Evolutionary conservation across 1,140 invertebrate species (phyloP).

Genomic region (Drosophila malerkotliana): DNA sequence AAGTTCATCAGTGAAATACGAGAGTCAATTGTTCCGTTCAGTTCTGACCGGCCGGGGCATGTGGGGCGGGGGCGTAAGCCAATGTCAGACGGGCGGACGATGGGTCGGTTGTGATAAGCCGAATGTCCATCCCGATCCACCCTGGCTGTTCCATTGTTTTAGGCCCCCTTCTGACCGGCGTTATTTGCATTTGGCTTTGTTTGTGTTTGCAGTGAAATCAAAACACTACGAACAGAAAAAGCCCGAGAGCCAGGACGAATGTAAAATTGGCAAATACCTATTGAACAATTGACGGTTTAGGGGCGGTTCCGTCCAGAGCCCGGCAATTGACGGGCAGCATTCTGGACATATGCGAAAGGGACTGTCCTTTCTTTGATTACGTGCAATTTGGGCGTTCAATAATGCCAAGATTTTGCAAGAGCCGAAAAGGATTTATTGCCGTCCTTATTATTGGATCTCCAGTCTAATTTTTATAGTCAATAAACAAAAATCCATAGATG

Average conservation of each 20-base stretch:
- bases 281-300: conserved; percentile 71
- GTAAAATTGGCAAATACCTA: conserved; percentile 73
- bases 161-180: conserved; percentile 61
- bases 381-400: conserved; percentile 51
- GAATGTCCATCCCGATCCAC: conserved; percentile 38
- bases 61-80: conserved; percentile 42
- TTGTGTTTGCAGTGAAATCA: conserved; percentile 81
- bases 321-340: conserved; percentile 55
- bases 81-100: conserved; percentile 47
- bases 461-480: background rate
- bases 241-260: conserved; percentile 33
- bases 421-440: conserved; percentile 46
- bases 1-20: conserved; percentile 83
- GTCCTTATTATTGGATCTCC: background rate
- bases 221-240: conserved; percentile 43
- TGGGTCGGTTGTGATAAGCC: conserved; percentile 72
- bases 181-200: conserved; percentile 78
- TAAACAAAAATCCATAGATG: background rate
- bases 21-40: conserved; percentile 72
- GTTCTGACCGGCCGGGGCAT: background rate
- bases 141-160: conserved; percentile 70
- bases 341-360: conserved; percentile 51
- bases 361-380: conserved; percentile 30
- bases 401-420: conserved; percentile 38
- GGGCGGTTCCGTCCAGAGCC: conserved; percentile 39